Evolutionary conservation across 2,888 invertebrate genomes (phyloP).

Genomic region (Escarpia spicata): DNA sequence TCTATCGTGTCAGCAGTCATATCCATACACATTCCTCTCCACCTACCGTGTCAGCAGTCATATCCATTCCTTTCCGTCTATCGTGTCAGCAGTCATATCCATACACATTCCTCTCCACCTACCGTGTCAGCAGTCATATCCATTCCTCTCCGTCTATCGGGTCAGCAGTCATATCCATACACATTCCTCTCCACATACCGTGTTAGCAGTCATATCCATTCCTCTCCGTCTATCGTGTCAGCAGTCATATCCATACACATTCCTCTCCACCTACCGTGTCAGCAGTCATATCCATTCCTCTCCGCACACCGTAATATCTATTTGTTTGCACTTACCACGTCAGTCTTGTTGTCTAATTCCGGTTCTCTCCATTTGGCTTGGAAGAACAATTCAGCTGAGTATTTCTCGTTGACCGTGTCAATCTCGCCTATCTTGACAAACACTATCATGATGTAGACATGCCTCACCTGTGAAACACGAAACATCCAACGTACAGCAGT

Average conservation of each 20-base stretch:
- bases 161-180: background rate
- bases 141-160: background rate
- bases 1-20: background rate
- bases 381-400: slow-evolving; percentile 37
- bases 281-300: background rate
- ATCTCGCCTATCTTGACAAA: slow-evolving; percentile 40
- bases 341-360: slow-evolving; percentile 17
- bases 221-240: background rate
- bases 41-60: background rate
- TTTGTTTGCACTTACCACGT: background rate
- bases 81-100: background rate
- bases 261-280: background rate
- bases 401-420: slow-evolving; percentile 40
- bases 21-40: background rate
- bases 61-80: background rate
- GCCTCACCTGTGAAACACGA: background rate
- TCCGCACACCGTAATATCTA: background rate
- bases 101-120: background rate
- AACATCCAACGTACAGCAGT: background rate
- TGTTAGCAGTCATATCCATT: background rate
- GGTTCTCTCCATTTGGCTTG: slow-evolving; percentile 39
- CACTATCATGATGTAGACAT: slow-evolving; percentile 19
- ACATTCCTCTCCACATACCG: background rate
- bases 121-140: background rate
- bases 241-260: background rate